Percentiles rank a stretch among this genome's conserved stretches.
Evolutionary conservation across 2,797 vertebrate genomes (phyloP).

Genomic region (Poeciliopsis turneri): DNA sequence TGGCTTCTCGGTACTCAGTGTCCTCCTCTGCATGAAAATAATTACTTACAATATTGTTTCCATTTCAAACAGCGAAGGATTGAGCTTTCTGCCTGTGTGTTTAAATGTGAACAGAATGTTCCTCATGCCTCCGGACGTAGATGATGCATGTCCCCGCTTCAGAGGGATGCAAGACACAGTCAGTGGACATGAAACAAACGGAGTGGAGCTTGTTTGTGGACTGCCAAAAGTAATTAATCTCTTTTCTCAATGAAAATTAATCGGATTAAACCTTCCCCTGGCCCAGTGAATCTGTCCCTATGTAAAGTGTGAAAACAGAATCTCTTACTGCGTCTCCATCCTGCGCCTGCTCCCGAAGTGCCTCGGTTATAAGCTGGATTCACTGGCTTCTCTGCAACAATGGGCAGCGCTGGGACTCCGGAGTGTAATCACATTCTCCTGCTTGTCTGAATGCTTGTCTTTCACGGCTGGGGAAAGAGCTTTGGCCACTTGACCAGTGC

Average conservation of each 20-base stretch:
- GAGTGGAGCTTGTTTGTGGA: conserved; percentile 78
- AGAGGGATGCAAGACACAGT: conserved; percentile 44
- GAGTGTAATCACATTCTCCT: conserved; percentile 59
- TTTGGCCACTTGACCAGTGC: conserved; percentile 46
- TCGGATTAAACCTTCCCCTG: conserved; percentile 74
- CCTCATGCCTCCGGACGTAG: conserved; percentile 31
- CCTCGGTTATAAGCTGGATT: conserved; percentile 40
- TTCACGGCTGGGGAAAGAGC: conserved; percentile 45
- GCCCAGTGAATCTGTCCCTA: conserved; percentile 67
- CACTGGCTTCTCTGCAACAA: conserved; percentile 50
- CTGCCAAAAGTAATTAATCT: conserved; percentile 82
- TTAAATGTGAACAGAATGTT: conserved; percentile 18
- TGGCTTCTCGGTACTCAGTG: background rate
- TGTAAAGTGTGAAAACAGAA: conserved; percentile 37
- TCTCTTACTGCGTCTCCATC: conserved; percentile 36
- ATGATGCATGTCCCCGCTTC: conserved; percentile 35
- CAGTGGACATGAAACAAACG: conserved; percentile 69
- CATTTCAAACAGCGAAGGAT: conserved; percentile 8
- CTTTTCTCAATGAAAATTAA: conserved; percentile 74
- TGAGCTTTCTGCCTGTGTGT: conserved; percentile 12
- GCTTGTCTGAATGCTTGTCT: conserved; percentile 62
- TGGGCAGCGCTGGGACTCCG: conserved; percentile 37
- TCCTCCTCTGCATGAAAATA: background rate
- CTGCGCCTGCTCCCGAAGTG: conserved; percentile 30
- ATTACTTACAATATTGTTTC: background rate